A percentile compares a stretch with the other conserved stretches of the same genome.
Conservation (phyloP, 1,140 invertebrate species). For the Monochamus saltuarius region DNA sequence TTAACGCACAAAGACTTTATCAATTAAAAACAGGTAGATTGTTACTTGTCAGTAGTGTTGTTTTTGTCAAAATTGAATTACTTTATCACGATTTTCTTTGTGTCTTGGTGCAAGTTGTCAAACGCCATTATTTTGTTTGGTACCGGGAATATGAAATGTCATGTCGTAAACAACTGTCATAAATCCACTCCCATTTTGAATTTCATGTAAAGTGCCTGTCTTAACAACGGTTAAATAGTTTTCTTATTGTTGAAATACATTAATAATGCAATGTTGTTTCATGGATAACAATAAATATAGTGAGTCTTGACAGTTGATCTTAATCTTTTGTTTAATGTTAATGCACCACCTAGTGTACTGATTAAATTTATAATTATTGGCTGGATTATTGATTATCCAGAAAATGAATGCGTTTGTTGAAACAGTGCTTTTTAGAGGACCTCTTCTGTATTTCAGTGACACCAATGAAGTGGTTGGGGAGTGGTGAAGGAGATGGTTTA, state of each 20-base stretch:
- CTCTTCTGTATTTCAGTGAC: constrained; percentile 34
- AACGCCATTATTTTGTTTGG: constrained; percentile 49
- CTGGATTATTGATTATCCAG: no score
- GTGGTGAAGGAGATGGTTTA: constrained; percentile 43
- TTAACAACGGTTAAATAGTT: no score
- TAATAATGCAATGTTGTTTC: no score
- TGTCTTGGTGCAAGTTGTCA: constrained; percentile 44
- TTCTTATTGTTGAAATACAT: no score
- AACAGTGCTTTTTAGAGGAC: no score
- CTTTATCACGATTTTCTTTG: constrained; percentile 42
- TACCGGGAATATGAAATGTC: constrained; percentile 50
- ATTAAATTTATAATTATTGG: no score
- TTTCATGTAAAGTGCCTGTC: neutral
- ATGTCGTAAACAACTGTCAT: constrained; percentile 45
- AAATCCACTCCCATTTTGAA: constrained; percentile 19
- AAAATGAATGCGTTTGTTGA: no score
- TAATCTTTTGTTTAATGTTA: no score
- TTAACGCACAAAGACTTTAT: constrained; percentile 36
- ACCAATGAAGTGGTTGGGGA: constrained; percentile 53
- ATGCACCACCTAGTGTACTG: no score
- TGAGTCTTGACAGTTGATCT: no score
- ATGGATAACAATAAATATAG: no score
- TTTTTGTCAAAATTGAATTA: constrained; percentile 19
- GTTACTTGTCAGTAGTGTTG: constrained; percentile 7
- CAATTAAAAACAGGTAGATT: constrained; percentile 41